Evolutionary conservation across 2,888 invertebrate species (phyloP).

Genomic region (Lasiommata megera): DNA sequence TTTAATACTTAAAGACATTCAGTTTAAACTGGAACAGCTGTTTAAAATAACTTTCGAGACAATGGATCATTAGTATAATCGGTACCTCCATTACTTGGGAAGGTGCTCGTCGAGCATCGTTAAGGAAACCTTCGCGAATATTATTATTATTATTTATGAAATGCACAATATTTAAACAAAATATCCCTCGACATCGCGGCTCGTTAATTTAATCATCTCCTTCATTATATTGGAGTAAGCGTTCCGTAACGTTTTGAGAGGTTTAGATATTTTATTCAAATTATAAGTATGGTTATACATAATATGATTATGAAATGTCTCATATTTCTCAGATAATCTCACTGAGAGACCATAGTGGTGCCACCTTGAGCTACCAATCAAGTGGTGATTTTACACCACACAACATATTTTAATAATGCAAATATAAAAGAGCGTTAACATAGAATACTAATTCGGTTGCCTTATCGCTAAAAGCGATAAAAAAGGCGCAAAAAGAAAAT

Average conservation of each 20-base stretch:
- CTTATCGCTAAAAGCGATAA: too few relatives aligned
- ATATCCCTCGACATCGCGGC: not conserved
- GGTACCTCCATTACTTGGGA: constrained; percentile 8
- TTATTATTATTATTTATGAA: constrained; percentile 7
- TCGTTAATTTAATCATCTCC: not conserved
- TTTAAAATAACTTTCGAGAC: constrained; percentile 7
- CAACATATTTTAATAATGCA: too few relatives aligned
- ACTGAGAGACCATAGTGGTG: too few relatives aligned
- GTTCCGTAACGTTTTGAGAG: not conserved
- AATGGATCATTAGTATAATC: constrained; percentile 15
- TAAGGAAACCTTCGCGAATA: constrained; percentile 1
- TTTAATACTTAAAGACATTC: constrained; percentile 2
- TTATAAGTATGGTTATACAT: too few relatives aligned
- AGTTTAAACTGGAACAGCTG: constrained; percentile 5
- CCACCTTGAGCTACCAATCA: too few relatives aligned
- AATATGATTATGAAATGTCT: too few relatives aligned
- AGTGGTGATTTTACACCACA: too few relatives aligned
- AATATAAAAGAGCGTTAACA: too few relatives aligned
- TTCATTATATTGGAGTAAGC: not conserved
- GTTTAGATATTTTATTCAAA: too few relatives aligned
- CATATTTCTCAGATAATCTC: too few relatives aligned
- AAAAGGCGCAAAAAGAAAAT: too few relatives aligned
- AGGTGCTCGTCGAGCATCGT: constrained; percentile 1
- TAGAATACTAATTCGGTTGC: too few relatives aligned
- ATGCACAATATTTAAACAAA: constrained; percentile 1